Conservation (phyloP, 2,797 vertebrate genomes). For the Coracias cyanogaster region DNA sequence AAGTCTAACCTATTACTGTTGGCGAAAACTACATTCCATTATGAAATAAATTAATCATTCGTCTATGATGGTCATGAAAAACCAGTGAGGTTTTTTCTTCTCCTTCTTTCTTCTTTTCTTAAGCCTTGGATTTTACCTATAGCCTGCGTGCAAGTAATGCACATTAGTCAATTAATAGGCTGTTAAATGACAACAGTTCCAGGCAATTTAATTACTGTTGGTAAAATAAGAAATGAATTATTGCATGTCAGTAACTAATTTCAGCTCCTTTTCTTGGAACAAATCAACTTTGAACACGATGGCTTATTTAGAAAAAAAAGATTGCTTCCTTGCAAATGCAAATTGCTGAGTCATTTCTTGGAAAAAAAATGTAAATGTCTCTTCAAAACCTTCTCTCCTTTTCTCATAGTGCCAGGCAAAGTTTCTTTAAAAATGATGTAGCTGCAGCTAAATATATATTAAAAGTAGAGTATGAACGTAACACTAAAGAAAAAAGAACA, state of each 20-base stretch:
- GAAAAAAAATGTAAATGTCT: background rate
- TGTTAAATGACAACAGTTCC: constrained; percentile 97
- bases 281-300: constrained; percentile 75
- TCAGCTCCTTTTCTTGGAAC: constrained; percentile 74
- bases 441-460: background rate
- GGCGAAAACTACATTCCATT: constrained; percentile 42
- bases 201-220: constrained; percentile 93
- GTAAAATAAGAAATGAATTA: constrained; percentile 85
- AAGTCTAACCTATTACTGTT: background rate
- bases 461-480: background rate
- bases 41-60: constrained; percentile 45
- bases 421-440: background rate
- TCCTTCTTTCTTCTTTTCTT: constrained; percentile 39
- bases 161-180: constrained; percentile 99
- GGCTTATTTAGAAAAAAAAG: constrained; percentile 27
- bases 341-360: constrained; percentile 13
- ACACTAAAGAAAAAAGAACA: background rate
- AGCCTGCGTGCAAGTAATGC: constrained; percentile 84
- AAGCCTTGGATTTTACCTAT: constrained; percentile 90
- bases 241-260: constrained; percentile 80
- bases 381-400: background rate
- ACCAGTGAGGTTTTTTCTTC: constrained; percentile 33
- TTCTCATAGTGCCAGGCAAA: background rate
- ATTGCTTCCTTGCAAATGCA: constrained; percentile 45
- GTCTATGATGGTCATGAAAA: constrained; percentile 29